phyloP scores from a whole-genome alignment of 2,113 vertebrate species.

The Silurus asotus region DNA sequence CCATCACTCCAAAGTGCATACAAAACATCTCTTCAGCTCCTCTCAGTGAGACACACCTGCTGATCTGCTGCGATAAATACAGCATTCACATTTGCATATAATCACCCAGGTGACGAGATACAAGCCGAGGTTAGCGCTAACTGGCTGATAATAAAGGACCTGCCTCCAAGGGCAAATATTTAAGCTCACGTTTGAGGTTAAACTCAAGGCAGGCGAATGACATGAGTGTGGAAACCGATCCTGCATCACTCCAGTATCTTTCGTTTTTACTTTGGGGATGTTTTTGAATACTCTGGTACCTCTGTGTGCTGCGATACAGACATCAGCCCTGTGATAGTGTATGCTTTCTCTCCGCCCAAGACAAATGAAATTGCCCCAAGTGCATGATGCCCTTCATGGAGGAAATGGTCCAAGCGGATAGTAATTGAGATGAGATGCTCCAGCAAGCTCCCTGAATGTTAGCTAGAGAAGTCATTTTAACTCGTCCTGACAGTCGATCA shows the following conservation, averaged over 20 bases:
- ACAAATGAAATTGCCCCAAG: constrained; percentile 20
- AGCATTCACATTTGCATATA: background rate
- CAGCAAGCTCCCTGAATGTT: constrained; percentile 12
- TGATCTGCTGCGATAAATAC: background rate
- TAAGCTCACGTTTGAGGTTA: background rate
- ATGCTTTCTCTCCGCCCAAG: background rate
- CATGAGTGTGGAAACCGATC: background rate
- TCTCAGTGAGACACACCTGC: background rate
- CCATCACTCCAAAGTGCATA: background rate
- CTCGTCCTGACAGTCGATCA: background rate
- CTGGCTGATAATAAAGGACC: background rate
- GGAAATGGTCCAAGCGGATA: constrained; percentile 14
- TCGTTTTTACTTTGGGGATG: background rate
- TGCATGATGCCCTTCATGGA: constrained; percentile 28
- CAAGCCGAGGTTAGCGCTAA: background rate
- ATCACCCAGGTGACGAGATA: background rate
- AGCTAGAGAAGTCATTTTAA: constrained; percentile 12
- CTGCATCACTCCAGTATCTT: background rate
- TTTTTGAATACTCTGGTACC: background rate
- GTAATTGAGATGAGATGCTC: constrained; percentile 26
- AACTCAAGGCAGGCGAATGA: background rate
- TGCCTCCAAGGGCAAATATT: background rate
- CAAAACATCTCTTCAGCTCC: background rate
- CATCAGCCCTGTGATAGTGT: background rate
- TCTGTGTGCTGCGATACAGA: background rate